These are phyloP conservation scores for Phylloscopus collybita DNA, from an alignment of 2,797 vertebrate species.

Conservation along the genomic window DNA sequence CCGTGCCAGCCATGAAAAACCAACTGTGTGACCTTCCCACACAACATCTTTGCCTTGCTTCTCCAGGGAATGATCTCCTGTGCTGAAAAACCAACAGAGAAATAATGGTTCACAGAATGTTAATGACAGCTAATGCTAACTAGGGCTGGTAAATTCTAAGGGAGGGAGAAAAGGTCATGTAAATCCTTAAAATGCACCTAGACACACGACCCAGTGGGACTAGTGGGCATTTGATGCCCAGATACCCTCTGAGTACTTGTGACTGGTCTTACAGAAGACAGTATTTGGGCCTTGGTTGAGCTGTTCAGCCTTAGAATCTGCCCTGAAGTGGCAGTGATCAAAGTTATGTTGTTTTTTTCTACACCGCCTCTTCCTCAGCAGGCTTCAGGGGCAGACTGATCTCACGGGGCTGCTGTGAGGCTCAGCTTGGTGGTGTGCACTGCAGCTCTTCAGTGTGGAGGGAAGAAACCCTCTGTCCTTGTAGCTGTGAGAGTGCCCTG, in stretches of 20 bases:
- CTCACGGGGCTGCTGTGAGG: neutral
- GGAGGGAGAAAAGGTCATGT: constrained; percentile 21
- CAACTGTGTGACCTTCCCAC: constrained; percentile 44
- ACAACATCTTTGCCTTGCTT: neutral
- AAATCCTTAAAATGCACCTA: neutral
- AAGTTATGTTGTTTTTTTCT: neutral
- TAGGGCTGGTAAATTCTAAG: neutral
- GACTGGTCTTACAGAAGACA: neutral
- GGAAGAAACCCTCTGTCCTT: neutral
- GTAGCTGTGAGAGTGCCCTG: neutral
- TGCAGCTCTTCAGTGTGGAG: neutral
- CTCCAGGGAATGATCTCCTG: constrained; percentile 28
- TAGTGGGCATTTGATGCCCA: neutral
- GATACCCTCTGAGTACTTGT: neutral
- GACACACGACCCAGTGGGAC: neutral
- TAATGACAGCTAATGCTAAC: neutral
- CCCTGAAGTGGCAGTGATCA: neutral
- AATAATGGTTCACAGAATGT: constrained; percentile 26
- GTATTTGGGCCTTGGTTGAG: neutral
- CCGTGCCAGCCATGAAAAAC: constrained; percentile 32
- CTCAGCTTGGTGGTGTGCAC: neutral
- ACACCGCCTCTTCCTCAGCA: neutral
- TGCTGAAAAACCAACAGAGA: constrained; percentile 24
- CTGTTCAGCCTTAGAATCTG: neutral
- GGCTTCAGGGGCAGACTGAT: neutral